Evolutionary conservation across 1,140 invertebrate species (phyloP).

Genomic region (Bombus ignitus): DNA sequence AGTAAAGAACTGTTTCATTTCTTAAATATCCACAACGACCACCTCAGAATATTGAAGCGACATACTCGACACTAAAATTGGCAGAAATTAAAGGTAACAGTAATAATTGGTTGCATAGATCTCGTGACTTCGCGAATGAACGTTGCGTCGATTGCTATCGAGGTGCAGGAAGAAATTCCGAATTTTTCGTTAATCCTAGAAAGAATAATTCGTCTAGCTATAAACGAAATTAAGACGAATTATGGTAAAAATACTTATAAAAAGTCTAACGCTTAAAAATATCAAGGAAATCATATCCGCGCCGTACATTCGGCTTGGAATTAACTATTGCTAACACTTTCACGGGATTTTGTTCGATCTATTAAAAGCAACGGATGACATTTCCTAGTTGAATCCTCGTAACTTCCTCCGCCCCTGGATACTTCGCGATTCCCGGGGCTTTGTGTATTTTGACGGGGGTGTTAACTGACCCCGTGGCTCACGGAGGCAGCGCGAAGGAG

Average conservation of each 20-base stretch:
- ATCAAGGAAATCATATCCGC: not conserved
- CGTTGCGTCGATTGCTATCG: too few species aligned
- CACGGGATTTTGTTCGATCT: not conserved
- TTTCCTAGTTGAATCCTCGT: not conserved
- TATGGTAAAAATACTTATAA: not conserved
- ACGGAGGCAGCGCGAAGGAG: slow-evolving; percentile 54
- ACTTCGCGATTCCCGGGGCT: slow-evolving; percentile 30
- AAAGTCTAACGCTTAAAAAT: not conserved
- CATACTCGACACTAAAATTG: too few species aligned
- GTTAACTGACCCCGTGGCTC: slow-evolving; percentile 72
- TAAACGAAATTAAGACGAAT: not conserved
- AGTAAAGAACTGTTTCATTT: too few species aligned
- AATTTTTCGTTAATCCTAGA: not conserved
- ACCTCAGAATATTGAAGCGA: too few species aligned
- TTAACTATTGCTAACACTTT: too few species aligned
- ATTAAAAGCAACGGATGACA: not conserved
- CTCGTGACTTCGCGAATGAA: too few species aligned
- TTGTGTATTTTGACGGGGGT: slow-evolving; percentile 74
- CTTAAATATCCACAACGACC: too few species aligned
- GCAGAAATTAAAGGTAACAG: too few species aligned
- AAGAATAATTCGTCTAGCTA: not conserved
- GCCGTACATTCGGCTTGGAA: not conserved
- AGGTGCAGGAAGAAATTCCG: not conserved
- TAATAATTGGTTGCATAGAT: too few species aligned
- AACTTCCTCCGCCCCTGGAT: too few species aligned